A percentile compares a stretch with the other conserved stretches of the same genome.
These are phyloP conservation scores for Streptopelia turtur DNA, from an alignment of 2,797 vertebrate species.

Conservation along the genomic window DNA sequence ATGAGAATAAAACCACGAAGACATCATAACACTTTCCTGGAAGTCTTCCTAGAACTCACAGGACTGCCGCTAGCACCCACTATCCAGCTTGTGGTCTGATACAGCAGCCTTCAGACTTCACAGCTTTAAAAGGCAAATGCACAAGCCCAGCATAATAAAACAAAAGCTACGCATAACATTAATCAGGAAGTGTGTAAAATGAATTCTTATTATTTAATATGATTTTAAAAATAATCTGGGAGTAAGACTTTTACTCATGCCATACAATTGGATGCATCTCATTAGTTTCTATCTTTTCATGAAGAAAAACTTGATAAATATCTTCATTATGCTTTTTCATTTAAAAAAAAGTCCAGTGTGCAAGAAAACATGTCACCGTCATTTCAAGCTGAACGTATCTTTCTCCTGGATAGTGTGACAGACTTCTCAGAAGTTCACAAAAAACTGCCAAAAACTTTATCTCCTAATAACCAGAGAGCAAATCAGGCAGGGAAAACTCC, in stretches of 20 bases:
- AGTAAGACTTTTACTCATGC: neutral
- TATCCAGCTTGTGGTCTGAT: neutral
- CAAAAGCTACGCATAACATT: fast-evolving
- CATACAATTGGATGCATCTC: neutral
- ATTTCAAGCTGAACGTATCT: neutral
- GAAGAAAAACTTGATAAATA: neutral
- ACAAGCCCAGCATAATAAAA: neutral
- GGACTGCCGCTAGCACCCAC: no score
- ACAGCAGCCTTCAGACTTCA: neutral
- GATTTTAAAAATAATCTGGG: neutral
- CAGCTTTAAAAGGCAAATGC: neutral
- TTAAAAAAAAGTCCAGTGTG: neutral
- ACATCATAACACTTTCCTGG: neutral
- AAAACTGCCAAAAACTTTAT: neutral
- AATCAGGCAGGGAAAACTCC: constrained; percentile 7
- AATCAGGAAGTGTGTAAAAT: neutral
- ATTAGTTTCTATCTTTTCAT: neutral
- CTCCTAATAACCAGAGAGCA: neutral
- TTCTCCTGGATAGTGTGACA: neutral
- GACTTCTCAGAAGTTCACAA: constrained; percentile 17
- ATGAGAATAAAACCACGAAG: neutral
- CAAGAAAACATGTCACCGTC: neutral
- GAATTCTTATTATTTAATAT: neutral
- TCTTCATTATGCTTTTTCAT: neutral
- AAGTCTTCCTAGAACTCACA: neutral